phyloP scores from a whole-genome alignment of 1,140 invertebrate genomes.

The Aphelenchoides fujianensis region DNA sequence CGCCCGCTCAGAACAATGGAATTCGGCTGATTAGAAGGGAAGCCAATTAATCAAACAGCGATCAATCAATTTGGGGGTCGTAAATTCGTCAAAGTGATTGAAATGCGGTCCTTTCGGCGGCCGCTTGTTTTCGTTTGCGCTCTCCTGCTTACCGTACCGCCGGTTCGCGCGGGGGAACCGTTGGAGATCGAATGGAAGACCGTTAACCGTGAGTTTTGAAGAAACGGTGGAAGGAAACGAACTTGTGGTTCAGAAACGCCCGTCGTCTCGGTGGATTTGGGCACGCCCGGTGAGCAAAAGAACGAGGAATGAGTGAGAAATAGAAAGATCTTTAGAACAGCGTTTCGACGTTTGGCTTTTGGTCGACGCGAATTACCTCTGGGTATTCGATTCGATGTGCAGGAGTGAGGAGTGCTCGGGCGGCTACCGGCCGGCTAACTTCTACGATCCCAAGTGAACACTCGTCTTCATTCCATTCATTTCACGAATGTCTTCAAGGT shows the following conservation, averaged over 20 bases:
- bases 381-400: not conserved
- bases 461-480: not conserved
- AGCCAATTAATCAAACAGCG: not conserved
- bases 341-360: not conserved
- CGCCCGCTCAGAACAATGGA: not conserved
- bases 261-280: not conserved
- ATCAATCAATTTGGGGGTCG: not conserved
- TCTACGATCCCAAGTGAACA: not conserved
- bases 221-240: no score
- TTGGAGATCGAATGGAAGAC: not conserved
- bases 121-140: no score
- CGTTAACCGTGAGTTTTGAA: not conserved
- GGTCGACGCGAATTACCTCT: not conserved
- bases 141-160: no score
- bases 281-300: not conserved
- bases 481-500: no score
- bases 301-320: no score
- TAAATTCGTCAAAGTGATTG: not conserved
- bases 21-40: not conserved
- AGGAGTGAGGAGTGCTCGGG: not conserved
- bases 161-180: not conserved
- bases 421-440: not conserved
- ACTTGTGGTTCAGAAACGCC: not conserved
- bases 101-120: no score
- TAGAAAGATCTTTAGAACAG: no score